Evolutionary conservation across 1,140 invertebrate species (phyloP), one percentile per base, ranked within the genome.

Genomic region (Callitettix versicolor): DNA sequence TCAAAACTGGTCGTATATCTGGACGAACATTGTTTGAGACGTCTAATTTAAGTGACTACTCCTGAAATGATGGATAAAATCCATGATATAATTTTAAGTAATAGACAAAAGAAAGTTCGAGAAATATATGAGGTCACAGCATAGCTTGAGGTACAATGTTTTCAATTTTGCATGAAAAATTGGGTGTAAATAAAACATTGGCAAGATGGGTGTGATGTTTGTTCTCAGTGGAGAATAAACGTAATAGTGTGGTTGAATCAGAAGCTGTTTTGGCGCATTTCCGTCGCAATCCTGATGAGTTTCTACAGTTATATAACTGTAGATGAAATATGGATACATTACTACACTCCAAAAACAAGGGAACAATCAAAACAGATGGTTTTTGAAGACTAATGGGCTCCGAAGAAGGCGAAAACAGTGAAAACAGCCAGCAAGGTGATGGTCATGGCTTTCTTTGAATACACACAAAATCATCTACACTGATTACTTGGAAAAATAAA

Each of bases 191-290:
- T 43, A 30, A 30, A 64, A 63, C 38, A 20, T 1, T 61, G 30
- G 43, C 58, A 46, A 55, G 60, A 57, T 65, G 62, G 60, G 60
- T 66, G 49, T 58, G 63, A 58, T 60, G 60, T 53, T 60, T 64
- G 53, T 61, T 64, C 18, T 58, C 63, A 38, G 50, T 53, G 9
- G 62, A 65, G 53, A 60, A 60, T 5, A 53, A 55, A 58, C 57
- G 33, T 41, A 41, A 51, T 41, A 20, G 34, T 53, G 48, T 58
- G 20, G 26, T 50, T 36, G 48, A 50, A 5, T 50, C n/a, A 3
- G 43, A 44, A 22, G 26, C 14, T 14, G 20, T 1, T 48, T 55
- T 53, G 15, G 12, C 26, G 20, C 44, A 7, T 18, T 30, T 30
- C 26, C 26, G 26, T 30, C 26, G 26, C 26, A 30, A 30, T 30